Percentiles rank a stretch among this genome's conserved stretches.
Conservation (phyloP, 2,888 invertebrate species). For the Crioceris asparagi region DNA sequence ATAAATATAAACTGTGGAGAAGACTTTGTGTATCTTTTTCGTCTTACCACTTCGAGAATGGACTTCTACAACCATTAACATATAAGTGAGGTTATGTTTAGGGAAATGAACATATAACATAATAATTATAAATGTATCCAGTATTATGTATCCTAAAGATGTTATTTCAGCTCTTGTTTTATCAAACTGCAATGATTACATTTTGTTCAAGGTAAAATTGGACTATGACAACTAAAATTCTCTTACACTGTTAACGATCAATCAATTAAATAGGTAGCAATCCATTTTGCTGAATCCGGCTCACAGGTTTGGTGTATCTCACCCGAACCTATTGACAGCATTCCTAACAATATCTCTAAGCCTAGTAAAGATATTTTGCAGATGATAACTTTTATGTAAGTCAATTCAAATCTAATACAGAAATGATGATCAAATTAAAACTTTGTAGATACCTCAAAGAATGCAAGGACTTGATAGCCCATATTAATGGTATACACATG, state of each 20-base stretch:
- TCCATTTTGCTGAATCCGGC: constrained; percentile 31
- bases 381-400: constrained; percentile 34
- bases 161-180: constrained; percentile 11
- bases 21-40: too few species aligned
- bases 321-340: constrained; percentile 25
- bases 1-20: too few species aligned
- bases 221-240: too few species aligned
- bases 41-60: too few species aligned
- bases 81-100: too few species aligned
- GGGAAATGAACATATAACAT: too few species aligned
- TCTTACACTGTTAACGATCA: too few species aligned
- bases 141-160: constrained; percentile 14
- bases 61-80: too few species aligned
- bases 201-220: constrained; percentile 18
- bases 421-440: constrained; percentile 7
- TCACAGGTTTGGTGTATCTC: constrained; percentile 32
- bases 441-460: constrained; percentile 30
- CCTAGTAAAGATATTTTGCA: constrained; percentile 30
- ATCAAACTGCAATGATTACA: constrained; percentile 12
- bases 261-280: too few species aligned
- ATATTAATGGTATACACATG: constrained; percentile 30
- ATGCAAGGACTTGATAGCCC: constrained; percentile 27
- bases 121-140: too few species aligned
- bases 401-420: constrained; percentile 7
- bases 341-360: constrained; percentile 27